Conservation (phyloP, 2,113 vertebrate species). For the Chionomys nivalis region DNA sequence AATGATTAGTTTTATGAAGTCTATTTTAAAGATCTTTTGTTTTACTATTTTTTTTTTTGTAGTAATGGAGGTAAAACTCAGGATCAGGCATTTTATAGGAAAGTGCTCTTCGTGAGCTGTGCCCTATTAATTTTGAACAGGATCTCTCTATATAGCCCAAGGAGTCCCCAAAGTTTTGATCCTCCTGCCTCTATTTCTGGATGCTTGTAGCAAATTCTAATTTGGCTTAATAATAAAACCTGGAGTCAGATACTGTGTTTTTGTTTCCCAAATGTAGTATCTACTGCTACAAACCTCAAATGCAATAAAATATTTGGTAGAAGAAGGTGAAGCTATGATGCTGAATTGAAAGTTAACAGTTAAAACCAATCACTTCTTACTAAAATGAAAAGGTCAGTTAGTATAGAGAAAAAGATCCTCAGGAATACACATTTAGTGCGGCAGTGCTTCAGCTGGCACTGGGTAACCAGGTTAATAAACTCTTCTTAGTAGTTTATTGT, state of each 20-base stretch:
- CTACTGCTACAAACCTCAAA: constrained; percentile 36
- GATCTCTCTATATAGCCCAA: too few species aligned
- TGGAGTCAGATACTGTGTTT: background rate
- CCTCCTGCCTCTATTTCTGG: too few species aligned
- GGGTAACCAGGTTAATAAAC: background rate
- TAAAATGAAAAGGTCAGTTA: constrained; percentile 42
- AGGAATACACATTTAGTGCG: background rate
- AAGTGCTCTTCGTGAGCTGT: background rate
- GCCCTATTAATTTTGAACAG: background rate
- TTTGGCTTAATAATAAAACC: too few species aligned
- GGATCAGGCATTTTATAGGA: background rate
- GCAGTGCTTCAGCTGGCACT: background rate
- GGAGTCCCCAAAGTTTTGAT: background rate
- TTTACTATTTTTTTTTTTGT: background rate
- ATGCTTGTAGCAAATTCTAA: background rate
- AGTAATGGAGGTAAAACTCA: background rate
- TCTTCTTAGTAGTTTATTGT: constrained; percentile 27
- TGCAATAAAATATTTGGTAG: background rate
- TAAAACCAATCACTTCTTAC: constrained; percentile 35
- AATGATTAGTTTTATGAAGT: background rate
- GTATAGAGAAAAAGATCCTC: background rate
- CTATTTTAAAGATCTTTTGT: background rate
- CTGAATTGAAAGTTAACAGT: constrained; percentile 39
- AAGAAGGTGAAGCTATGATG: constrained; percentile 42
- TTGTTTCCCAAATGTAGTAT: constrained; percentile 19